Percentiles rank a stretch among this genome's conserved stretches.
Conservation (phyloP, 2,113 vertebrate species). For the Gallinago undulata region DNA sequence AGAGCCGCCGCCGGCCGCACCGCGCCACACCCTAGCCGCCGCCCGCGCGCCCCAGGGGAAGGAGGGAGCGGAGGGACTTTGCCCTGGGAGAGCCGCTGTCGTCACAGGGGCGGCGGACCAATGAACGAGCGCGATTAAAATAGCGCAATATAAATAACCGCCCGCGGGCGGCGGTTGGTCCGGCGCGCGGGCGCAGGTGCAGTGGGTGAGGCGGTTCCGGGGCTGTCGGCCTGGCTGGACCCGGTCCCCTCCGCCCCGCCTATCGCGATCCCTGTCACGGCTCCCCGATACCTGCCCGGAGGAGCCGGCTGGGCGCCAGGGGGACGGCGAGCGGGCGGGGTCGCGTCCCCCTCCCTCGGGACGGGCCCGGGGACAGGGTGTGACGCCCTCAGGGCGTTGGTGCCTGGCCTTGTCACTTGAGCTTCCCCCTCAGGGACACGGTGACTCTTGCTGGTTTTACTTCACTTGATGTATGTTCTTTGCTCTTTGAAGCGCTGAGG, state of each 20-base stretch:
- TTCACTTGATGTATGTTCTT: fast-evolving
- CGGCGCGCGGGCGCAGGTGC: neutral
- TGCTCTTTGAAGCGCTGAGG: fast-evolving
- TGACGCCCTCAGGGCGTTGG: fast-evolving
- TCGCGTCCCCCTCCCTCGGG: neutral
- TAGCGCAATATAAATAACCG: slow-evolving; percentile 3
- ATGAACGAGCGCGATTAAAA: neutral
- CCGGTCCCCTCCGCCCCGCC: fast-evolving
- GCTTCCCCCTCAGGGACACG: neutral
- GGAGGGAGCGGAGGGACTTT: neutral
- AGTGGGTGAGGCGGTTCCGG: fast-evolving
- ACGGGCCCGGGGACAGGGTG: neutral
- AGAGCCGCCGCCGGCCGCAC: fast-evolving
- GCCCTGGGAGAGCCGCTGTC: neutral
- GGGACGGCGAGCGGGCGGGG: neutral
- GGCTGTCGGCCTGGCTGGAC: neutral
- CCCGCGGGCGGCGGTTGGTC: fast-evolving
- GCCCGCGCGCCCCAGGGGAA: neutral
- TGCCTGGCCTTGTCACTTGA: neutral
- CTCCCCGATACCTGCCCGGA: fast-evolving
- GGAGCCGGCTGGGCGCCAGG: neutral
- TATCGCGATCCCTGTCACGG: too few species aligned
- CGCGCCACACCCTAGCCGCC: fast-evolving
- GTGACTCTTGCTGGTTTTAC: neutral
- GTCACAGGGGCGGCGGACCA: neutral